phyloP scores from a whole-genome alignment of 2,797 vertebrate genomes.

The Natrix natrix region DNA sequence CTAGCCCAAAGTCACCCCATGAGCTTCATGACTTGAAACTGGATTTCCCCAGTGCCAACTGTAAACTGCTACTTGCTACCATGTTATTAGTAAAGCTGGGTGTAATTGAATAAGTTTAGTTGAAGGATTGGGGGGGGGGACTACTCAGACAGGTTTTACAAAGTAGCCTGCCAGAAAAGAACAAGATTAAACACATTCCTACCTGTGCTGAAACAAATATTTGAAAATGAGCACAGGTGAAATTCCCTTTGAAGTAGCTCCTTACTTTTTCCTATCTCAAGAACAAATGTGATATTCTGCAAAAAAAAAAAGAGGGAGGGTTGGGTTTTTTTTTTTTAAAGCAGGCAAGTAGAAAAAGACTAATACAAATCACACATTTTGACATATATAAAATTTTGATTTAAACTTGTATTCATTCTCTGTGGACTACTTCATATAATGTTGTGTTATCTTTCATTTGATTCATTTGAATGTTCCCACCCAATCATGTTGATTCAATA shows the following conservation, averaged over 20 bases:
- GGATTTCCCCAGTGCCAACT: not conserved
- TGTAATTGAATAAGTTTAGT: not conserved
- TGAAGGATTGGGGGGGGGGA: not conserved
- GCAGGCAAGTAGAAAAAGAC: not conserved
- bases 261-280: not conserved
- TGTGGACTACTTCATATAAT: not conserved
- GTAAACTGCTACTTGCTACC: not conserved
- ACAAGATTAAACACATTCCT: constrained; percentile 21
- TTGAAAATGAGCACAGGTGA: constrained; percentile 7
- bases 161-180: not conserved
- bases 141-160: constrained; percentile 10
- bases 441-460: not conserved
- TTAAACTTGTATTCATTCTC: not conserved
- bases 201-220: not conserved
- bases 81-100: not conserved
- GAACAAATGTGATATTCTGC: not conserved
- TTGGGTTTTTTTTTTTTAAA: not conserved
- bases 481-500: not conserved
- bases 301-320: not conserved
- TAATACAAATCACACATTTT: not conserved
- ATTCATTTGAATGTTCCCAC: not conserved
- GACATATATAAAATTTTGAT: not conserved
- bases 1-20: not conserved
- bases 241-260: not conserved
- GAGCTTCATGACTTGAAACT: not conserved